These are phyloP conservation scores for Spermophilus dauricus DNA, from an alignment of 2,113 vertebrate genomes.

Conservation along the genomic window DNA sequence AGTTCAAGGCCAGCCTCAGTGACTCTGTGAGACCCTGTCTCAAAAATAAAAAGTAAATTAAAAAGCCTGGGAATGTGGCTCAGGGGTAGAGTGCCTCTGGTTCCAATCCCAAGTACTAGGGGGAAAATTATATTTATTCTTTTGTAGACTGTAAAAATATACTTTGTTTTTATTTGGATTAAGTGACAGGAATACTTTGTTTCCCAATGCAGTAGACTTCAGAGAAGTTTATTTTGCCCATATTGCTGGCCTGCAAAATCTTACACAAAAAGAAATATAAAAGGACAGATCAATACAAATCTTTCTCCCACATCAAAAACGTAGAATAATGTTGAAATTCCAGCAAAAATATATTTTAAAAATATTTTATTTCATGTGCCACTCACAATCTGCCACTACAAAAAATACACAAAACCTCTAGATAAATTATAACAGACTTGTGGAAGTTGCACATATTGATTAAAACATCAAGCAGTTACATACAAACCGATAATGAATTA, in stretches of 20 bases:
- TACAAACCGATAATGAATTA: slow-evolving; percentile 89
- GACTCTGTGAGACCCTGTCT: neutral
- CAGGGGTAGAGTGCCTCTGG: neutral
- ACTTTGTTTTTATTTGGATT: slow-evolving; percentile 87
- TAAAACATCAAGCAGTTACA: slow-evolving; percentile 90
- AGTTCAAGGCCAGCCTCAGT: neutral
- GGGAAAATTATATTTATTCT: slow-evolving; percentile 26
- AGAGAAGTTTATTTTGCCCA: slow-evolving; percentile 79
- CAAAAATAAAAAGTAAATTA: neutral
- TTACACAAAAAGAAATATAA: slow-evolving; percentile 81
- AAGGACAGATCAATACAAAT: slow-evolving; percentile 86
- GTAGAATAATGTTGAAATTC: slow-evolving; percentile 85
- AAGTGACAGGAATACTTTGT: slow-evolving; percentile 83
- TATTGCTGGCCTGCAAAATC: slow-evolving; percentile 83
- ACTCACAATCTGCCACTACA: slow-evolving; percentile 79
- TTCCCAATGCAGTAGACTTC: slow-evolving; percentile 85
- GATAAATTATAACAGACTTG: slow-evolving; percentile 85
- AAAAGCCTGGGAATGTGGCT: neutral
- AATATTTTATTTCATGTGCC: slow-evolving; percentile 81
- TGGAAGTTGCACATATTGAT: slow-evolving; percentile 88
- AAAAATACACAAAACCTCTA: slow-evolving; percentile 83
- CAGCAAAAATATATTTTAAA: slow-evolving; percentile 72
- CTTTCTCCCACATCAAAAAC: slow-evolving; percentile 85
- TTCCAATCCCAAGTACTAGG: neutral
- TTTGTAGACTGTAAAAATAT: slow-evolving; percentile 85